Base-by-base conservation (phyloP, 2,888 invertebrate genomes). In the Pandemis heparana region DNA sequence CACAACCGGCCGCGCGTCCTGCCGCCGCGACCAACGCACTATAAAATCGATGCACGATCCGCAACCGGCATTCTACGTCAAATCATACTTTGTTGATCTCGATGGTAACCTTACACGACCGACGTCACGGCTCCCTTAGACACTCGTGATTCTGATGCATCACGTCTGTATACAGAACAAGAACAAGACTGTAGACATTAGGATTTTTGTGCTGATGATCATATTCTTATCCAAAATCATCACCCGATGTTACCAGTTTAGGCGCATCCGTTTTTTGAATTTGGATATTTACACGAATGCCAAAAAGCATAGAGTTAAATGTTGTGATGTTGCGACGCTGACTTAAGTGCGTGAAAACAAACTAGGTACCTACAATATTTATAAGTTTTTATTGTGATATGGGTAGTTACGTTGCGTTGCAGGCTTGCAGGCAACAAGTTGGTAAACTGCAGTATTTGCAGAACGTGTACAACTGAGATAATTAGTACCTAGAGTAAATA, bases 11-110 rank as follows among this genome's bases (percentile, higher is more conserved):
- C 89, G 94, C 86, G 90, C 89, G 86, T 81, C 79, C 79, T 87
- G 88, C 68, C 87, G 89, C 85, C 89, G 89, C 86, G 88, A 90
- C 91, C 90, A 90, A 90, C 92, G 80, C 85, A 81, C 84, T 88
- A 87, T 87, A 94, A 94, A 94, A 94, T 94, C 94, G 91, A 94
- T 94, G 94, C 92, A 91, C 89, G 90, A 92, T 90, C 89, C 90
- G 90, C 89, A 89, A 90, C 89, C 89, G 90, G 89, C 89, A 85
- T 87, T 84, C 83, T 81, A 85, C 85, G 87, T 83, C 74, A 83
- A 86, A 86, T 85, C 83, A 84, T 82, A 87, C 81, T 79, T 78
- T 83, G 90, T 91, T 32, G 90, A 91, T 88, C 87, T 84, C 80
- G 79, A 87, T 86, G 83, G 82, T 85, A 80, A 80, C 82, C 77